Evolutionary conservation across 1,140 invertebrate genomes (phyloP), one percentile per base, ranked within the genome.

Genomic region (Ericerus pela): DNA sequence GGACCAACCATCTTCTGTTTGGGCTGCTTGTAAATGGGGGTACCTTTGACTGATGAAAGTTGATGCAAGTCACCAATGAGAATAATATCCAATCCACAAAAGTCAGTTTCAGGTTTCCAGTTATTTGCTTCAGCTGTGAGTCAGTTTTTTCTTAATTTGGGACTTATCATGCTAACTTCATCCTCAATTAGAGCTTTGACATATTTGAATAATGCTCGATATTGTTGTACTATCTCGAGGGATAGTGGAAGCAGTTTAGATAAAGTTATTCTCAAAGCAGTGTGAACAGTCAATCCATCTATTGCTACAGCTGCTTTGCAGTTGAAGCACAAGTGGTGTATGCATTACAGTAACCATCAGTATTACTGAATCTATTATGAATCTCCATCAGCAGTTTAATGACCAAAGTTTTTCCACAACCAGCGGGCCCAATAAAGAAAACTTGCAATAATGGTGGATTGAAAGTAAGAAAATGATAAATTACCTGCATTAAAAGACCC

Each of bases 111-210:
- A 20, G 37, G n/a, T n/a, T 59, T 18, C 61, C 61, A 29, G 63
- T 65, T 31, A 71, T 67, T 64, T 70, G 63, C 54, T 59, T 41
- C 24, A 70, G 54, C 41, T 67, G 38, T 11, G 33, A 51, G 56
- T 67, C 60, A n/a, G 70, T 57, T 20, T 61, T 36, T 20, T 43
- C 11, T 22, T 29, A 62, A 60, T 41, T 33, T 59, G 22, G 56
- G 24, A 27, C 65, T 64, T n/a, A 68, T 62, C 67, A 69, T 68
- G 18, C 63, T 66, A 28, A 70, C 63, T 64, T 70, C 67, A 60
- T 70, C 68, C 53, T 70, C 68, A 24, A 70, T 69, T 22, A 70
- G 30, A 24, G 68, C 27, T 63, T 66, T 63, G 16, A 65, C 38
- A 52, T 65, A 31, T 28, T 38, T 56, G 11, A 64, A 59, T 52